phyloP scores from a whole-genome alignment of 2,113 vertebrate genomes.

The Oryzias melastigma region DNA sequence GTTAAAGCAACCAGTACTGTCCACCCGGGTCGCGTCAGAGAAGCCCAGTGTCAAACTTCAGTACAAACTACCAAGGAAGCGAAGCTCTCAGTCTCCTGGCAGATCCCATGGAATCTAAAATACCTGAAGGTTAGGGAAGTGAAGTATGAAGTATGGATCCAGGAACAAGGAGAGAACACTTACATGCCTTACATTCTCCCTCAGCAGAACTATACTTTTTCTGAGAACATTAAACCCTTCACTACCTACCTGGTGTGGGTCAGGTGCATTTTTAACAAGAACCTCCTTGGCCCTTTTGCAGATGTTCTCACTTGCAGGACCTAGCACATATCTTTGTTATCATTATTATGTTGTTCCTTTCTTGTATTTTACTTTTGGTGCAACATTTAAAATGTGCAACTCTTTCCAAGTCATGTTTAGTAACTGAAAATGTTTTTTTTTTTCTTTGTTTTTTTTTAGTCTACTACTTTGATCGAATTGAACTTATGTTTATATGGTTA shows the following conservation, averaged over 20 bases:
- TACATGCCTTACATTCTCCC: slow-evolving; percentile 96
- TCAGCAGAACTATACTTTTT: slow-evolving; percentile 97
- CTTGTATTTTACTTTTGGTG: too few relatives aligned
- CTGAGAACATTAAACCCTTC: slow-evolving; percentile 97
- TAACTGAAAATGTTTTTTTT: too few relatives aligned
- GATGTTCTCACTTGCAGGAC: slow-evolving; percentile 93
- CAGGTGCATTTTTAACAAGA: slow-evolving; percentile 96
- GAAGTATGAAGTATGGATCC: slow-evolving; percentile 97
- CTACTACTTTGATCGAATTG: too few relatives aligned
- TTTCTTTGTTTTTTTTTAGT: too few relatives aligned
- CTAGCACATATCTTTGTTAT: slow-evolving; percentile 57
- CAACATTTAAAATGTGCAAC: too few relatives aligned
- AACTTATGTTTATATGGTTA: too few relatives aligned
- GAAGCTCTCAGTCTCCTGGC: slow-evolving; percentile 90
- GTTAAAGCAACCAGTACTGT: slow-evolving; percentile 78
- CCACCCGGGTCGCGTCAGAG: slow-evolving; percentile 92
- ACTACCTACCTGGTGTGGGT: slow-evolving; percentile 98
- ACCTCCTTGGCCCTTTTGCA: slow-evolving; percentile 93
- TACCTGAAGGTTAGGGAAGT: slow-evolving; percentile 95
- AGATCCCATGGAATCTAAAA: slow-evolving; percentile 96
- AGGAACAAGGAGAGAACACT: slow-evolving; percentile 97
- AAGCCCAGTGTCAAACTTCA: slow-evolving; percentile 88
- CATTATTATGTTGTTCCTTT: too few relatives aligned
- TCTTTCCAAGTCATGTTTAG: too few relatives aligned
- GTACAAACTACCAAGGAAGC: slow-evolving; percentile 87